Percentiles rank a stretch among this genome's conserved stretches.
These are phyloP conservation scores for Cyprichromis sp. DNA, from an alignment of 2,113 vertebrate genomes.

Conservation along the genomic window DNA sequence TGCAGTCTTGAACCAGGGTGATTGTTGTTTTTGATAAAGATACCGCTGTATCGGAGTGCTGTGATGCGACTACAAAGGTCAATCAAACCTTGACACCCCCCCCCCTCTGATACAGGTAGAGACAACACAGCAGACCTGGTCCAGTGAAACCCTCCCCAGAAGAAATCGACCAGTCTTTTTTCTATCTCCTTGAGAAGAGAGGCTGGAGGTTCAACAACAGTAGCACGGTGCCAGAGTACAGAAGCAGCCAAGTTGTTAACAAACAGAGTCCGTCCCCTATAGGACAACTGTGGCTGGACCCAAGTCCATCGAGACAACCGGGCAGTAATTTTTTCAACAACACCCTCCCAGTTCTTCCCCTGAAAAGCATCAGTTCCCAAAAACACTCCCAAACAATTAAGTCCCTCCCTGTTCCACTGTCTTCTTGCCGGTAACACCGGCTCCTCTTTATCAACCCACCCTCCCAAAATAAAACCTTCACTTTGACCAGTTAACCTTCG, in stretches of 20 bases:
- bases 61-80: background rate
- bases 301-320: no score
- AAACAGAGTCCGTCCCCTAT: fast-evolving
- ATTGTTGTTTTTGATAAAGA: fast-evolving
- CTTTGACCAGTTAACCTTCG: no score
- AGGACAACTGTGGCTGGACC: fast-evolving
- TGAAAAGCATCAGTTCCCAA: no score
- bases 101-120: no score
- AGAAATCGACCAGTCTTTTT: fast-evolving
- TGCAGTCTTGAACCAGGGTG: fast-evolving
- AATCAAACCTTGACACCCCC: fast-evolving
- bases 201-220: background rate
- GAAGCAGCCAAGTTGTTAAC: fast-evolving
- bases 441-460: no score
- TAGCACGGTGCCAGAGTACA: fast-evolving
- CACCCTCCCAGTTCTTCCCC: no score
- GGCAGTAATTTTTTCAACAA: fast-evolving
- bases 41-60: fast-evolving
- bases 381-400: no score
- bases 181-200: no score
- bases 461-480: no score
- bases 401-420: no score
- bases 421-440: no score
- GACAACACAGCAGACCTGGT: fast-evolving
- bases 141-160: fast-evolving